Percentiles rank a stretch among this genome's conserved stretches.
These are phyloP conservation scores for Pangasius macronema DNA, from an alignment of 2,797 vertebrate genomes.

Conservation along the genomic window DNA sequence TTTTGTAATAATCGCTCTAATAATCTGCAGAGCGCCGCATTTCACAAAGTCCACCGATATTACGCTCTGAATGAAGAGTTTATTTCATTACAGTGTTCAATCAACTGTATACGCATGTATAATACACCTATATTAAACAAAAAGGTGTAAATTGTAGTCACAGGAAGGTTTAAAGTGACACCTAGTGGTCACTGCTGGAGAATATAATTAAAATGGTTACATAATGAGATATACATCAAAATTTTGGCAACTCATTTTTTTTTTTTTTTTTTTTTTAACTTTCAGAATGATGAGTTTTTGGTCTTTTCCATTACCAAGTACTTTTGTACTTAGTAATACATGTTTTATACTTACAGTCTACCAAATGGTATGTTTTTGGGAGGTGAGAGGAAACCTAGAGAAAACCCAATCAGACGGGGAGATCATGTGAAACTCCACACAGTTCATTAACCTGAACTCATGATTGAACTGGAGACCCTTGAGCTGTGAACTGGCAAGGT, in stretches of 20 bases:
- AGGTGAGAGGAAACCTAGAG: background rate
- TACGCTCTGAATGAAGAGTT: background rate
- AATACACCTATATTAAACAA: slow-evolving; percentile 2
- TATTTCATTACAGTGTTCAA: background rate
- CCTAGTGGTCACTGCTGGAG: slow-evolving; percentile 30
- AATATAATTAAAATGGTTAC: background rate
- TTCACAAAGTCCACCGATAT: background rate
- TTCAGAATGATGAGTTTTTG: background rate
- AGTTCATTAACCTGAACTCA: background rate
- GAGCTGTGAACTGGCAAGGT: background rate
- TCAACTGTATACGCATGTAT: background rate
- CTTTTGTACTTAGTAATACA: too few species aligned
- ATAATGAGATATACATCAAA: background rate
- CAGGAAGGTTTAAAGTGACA: slow-evolving; percentile 12
- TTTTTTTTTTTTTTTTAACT: background rate
- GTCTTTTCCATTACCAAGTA: background rate
- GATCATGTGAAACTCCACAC: background rate
- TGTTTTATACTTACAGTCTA: background rate
- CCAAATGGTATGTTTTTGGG: background rate
- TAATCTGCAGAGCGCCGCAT: too few species aligned
- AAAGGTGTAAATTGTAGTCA: background rate
- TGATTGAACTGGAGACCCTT: background rate
- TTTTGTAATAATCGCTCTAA: background rate
- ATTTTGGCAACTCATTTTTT: background rate
- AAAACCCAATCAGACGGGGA: background rate